Base-by-base conservation (phyloP, 2,113 vertebrate genomes). In the Hippocampus zosterae region DNA sequence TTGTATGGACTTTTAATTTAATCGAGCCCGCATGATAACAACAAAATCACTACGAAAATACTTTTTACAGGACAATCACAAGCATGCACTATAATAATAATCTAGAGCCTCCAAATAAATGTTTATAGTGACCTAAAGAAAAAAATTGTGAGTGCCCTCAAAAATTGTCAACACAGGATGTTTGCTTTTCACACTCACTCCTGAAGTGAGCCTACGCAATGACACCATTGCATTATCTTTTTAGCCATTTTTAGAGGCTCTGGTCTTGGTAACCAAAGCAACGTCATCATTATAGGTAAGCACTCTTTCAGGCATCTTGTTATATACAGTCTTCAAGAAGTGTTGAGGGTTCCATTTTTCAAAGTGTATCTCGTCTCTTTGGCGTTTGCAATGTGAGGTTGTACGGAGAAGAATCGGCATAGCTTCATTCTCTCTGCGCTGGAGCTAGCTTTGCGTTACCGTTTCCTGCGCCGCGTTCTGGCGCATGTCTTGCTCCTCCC, bases 391-490 rank as follows among this genome's bases (percentile, higher is more conserved):
- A 65, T 33, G 37, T 9, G 12, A 8, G 50, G 46, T 40, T 19
- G 52, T 44, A 25, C 33, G 11, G 48, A 41, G 15, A 59, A 48
- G 18, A 59, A 79, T 52, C 12, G 60, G 27, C 46, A 23, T 55
- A n/a, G 66, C 46, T 69, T 65, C 48, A 25, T 53, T 72, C 60
- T 23, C 65, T n/a, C 41, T 15, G 53, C 46, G 16, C 56, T 18
- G 1, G 48, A 23, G 64, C 74, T 70, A 87, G 65, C 73, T 73
- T 25, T 72, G 70, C 25, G 68, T 59, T 9, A 73, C 62, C 3
- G 56, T 71, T 66, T 72, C 29, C 21, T 76, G 74, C 42, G 60
- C 37, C 1, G 79, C 9, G 41, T 40, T 46, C 57, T 76, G 75
- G 33, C 13, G 70, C 65, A 71, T 1, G 40, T 85, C 71, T 11